These are phyloP conservation scores for Hippocampus barbouri DNA, from an alignment of 2,113 vertebrate species.

Conservation along the genomic window DNA sequence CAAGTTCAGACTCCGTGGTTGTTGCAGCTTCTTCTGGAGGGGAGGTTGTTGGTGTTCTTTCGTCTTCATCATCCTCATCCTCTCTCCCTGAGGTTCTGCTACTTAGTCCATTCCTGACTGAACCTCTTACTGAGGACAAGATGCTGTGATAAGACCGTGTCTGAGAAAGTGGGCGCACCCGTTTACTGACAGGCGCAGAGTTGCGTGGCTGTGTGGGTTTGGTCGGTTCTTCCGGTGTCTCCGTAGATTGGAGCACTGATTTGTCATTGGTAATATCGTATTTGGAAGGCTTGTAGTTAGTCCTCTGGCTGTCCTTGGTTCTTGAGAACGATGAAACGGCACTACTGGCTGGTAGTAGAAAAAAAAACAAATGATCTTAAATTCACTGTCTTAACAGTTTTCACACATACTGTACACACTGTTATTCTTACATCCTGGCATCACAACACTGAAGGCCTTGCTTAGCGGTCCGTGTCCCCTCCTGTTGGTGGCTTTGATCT, in stretches of 20 bases:
- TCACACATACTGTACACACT: neutral
- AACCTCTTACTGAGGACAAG: slow-evolving; percentile 70
- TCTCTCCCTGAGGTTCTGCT: slow-evolving; percentile 36
- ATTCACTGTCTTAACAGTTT: slow-evolving; percentile 2
- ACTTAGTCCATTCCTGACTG: slow-evolving; percentile 49
- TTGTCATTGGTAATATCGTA: slow-evolving; percentile 54
- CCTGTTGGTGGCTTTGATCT: slow-evolving; percentile 91
- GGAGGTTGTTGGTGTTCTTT: slow-evolving; percentile 38
- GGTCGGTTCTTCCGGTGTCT: slow-evolving; percentile 34
- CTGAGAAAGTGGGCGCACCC: slow-evolving; percentile 65
- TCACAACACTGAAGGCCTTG: slow-evolving; percentile 85
- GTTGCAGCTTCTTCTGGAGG: slow-evolving; percentile 41
- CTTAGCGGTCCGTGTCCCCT: slow-evolving; percentile 91
- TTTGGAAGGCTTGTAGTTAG: slow-evolving; percentile 50
- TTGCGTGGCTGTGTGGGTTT: slow-evolving; percentile 31
- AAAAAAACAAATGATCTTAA: slow-evolving; percentile 30
- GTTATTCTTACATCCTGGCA: slow-evolving; percentile 83
- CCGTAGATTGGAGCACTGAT: slow-evolving; percentile 52
- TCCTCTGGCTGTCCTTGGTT: slow-evolving; percentile 47
- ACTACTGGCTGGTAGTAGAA: slow-evolving; percentile 64
- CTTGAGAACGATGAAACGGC: slow-evolving; percentile 58
- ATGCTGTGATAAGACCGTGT: slow-evolving; percentile 73
- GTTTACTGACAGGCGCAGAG: slow-evolving; percentile 47
- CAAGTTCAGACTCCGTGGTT: slow-evolving; percentile 31
- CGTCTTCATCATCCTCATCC: slow-evolving; percentile 28